Evolutionary conservation across 2,113 vertebrate genomes (phyloP), one percentile per base, ranked within the genome.

Genomic region (Brachyhypopomus occidentalis): DNA sequence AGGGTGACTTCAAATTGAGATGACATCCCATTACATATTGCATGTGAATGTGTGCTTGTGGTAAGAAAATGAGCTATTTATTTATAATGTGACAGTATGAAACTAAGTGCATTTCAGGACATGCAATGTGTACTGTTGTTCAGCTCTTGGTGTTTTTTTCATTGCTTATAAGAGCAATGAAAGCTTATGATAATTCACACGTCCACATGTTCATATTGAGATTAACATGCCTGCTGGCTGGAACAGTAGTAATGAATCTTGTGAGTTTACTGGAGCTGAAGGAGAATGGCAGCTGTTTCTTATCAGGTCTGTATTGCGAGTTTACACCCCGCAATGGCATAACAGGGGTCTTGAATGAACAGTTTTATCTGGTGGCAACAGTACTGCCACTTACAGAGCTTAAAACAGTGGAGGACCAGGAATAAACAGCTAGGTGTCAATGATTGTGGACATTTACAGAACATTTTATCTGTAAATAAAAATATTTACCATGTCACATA

Each of bases 191-290:
- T 52, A 52, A 52, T 52, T 14, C 45, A 52, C 45, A 52, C 75
- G 76, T 77, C 79, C 77, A 78, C 85, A 86, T 76, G 70, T 78
- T 70, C 74, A 75, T 78, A 58, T 25, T 73, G 78, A 86, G 83
- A 90, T 91, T 84, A 88, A 89, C 82, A 88, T 85, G 76, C 79
- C 87, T 76, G 77, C 66, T 73, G 77, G 77, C 76, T 74, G 64
- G 64, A 85, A 36, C 73, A 84, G 52, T 27, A 55, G 58, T 67
- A 82, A 70, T 84, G 74, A 87, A 85, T 41, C 45, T 75, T 22
- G 64, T 60, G 62, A 79, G 79, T 66, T 60, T 67, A 75, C 52
- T 82, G 83, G 36, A 80, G 84, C 79, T 88, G 85, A 86, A 78
- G 79, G 84, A 85, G 80, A 89, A 80, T 69, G 25, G 72, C 64